A percentile compares a stretch with the other conserved stretches of the same genome.
Conservation (phyloP, 2,113 vertebrate genomes). For the Tupaia chinensis region DNA sequence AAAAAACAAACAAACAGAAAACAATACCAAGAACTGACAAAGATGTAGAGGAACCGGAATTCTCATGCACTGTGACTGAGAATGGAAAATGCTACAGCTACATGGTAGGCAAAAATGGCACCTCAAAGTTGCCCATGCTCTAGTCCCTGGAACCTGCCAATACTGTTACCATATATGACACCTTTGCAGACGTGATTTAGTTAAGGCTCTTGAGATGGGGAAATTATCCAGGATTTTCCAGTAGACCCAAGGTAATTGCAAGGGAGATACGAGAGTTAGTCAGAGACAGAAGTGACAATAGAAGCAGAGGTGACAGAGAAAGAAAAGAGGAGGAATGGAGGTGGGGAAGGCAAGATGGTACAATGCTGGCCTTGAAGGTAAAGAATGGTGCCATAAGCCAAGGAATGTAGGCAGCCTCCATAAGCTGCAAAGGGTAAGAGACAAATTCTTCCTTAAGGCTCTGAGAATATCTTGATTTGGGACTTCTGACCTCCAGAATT, state of each 20-base stretch:
- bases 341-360: neutral
- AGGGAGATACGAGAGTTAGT: conserved; percentile 2
- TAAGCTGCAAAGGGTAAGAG: neutral
- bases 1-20: no score
- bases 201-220: conserved; percentile 1
- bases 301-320: neutral
- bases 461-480: neutral
- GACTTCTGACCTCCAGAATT: conserved; percentile 11
- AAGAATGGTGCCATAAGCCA: neutral
- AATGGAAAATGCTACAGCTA: neutral
- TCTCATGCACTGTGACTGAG: neutral
- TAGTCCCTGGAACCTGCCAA: conserved; percentile 4
- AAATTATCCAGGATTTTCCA: conserved; percentile 35
- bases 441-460: neutral
- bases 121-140: neutral
- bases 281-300: neutral
- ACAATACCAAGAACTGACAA: neutral
- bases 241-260: conserved; percentile 1
- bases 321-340: neutral
- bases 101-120: neutral
- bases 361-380: neutral
- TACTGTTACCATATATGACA: neutral
- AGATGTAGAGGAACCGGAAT: conserved; percentile 23
- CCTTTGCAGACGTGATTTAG: neutral
- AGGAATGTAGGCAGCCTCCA: neutral